These are phyloP conservation scores for Adoxophyes honmai DNA, from an alignment of 1,140 invertebrate species.

Conservation along the genomic window DNA sequence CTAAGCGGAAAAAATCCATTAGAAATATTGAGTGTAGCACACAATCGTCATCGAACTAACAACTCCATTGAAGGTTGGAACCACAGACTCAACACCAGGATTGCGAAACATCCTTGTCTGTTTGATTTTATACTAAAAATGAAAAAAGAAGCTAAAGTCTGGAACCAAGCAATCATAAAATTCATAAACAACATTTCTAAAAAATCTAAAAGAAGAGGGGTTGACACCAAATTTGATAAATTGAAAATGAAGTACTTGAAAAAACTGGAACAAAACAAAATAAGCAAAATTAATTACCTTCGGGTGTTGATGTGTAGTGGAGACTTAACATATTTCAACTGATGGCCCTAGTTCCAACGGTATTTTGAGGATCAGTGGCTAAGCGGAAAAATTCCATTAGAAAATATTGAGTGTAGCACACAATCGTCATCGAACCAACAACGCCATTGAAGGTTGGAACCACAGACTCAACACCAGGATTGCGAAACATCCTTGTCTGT, in stretches of 20 bases:
- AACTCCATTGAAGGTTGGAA: conserved; percentile 3
- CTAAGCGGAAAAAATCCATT: neutral
- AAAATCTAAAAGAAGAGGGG: neutral
- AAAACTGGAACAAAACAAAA: no score
- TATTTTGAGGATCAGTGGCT: conserved; percentile 11
- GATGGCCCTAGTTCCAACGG: no score
- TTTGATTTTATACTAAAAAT: conserved; percentile 6
- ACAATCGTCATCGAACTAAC: conserved; percentile 6
- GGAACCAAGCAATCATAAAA: neutral
- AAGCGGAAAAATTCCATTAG: neutral
- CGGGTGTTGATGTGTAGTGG: no score
- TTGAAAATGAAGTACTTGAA: neutral
- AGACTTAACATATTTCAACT: no score
- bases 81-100: neutral
- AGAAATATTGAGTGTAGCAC: conserved; percentile 1
- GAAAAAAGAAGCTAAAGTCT: neutral
- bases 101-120: conserved; percentile 2
- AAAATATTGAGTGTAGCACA: conserved; percentile 6
- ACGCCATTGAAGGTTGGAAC: neutral
- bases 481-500: conserved; percentile 2
- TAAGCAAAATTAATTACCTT: no score
- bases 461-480: neutral
- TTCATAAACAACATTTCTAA: neutral
- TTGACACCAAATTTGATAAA: conserved; percentile 2
- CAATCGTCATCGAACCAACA: conserved; percentile 7